Base-by-base conservation (phyloP, 2,888 invertebrate genomes). In the Agrotis ipsilon region DNA sequence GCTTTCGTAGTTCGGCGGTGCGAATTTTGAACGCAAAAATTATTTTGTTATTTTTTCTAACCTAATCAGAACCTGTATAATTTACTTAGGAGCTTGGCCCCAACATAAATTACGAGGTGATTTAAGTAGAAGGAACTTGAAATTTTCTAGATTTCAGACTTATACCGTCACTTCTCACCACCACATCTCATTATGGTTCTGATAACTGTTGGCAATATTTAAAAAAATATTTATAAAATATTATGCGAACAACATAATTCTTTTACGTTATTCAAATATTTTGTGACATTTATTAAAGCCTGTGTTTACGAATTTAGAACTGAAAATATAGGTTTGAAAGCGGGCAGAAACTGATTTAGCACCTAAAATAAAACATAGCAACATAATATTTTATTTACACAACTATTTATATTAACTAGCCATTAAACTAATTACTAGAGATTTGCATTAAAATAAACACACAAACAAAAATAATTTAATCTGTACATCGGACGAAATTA, bases 31-130 rank as follows among this genome's bases (percentile, higher is more conserved):
- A 91, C 91, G 89, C 90, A 88, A 73, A 87, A 89, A 86, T 72
- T 80, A 79, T 72, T 78, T 68, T 72, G 72, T 75, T 80, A 85
- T 72, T 88, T 93, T 92, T 94, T 95, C 95, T 95, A 94, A 94
- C 95, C 95, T 95, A 96, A 96, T 96, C 96, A 96, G 95, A 96
- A 96, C 96, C 96, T 95, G 96, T 95, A 92, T 94, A 96, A 96
- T 96, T 96, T 96, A 96, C 96, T 94, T 87, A 93, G 92, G 93
- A 90, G 84, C 89, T 85, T 60, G 49, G 90, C 84, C 91, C 93
- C 94, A 93, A 93, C 86, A 95, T 96, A 96, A 96, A 96, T 96
- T 94, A 96, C 93, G 96, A 96, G 96, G 96, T 96, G 96, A 96
- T 96, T 96, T 92, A 92, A 95, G 95, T 94, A 95, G 95, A 96